These are phyloP conservation scores for Myotis yumanensis DNA, from an alignment of 2,113 vertebrate species.

Conservation along the genomic window DNA sequence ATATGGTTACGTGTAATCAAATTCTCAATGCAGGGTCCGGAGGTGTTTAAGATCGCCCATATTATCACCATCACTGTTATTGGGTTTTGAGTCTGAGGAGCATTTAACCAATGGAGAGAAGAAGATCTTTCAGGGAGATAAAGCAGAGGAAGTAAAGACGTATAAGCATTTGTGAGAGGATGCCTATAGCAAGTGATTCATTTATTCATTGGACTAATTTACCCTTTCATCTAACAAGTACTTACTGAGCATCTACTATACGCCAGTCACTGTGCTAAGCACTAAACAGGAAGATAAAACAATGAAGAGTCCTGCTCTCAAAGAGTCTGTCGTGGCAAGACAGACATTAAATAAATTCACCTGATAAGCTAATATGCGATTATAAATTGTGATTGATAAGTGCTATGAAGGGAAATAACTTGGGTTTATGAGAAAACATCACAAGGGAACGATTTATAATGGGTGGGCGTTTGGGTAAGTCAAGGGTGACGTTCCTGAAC, in stretches of 20 bases:
- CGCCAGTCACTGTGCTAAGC: not conserved
- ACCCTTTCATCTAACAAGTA: not conserved
- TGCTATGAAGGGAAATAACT: not conserved
- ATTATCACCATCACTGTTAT: not conserved
- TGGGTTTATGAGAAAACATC: not conserved
- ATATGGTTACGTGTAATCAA: not conserved
- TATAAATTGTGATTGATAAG: not conserved
- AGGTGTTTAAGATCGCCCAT: not conserved
- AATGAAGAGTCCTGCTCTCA: not conserved
- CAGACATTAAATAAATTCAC: not conserved
- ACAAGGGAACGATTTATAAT: not conserved
- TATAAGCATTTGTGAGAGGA: not conserved
- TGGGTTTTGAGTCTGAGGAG: not conserved
- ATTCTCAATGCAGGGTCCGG: not conserved
- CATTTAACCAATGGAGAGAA: not conserved
- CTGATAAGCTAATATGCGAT: not conserved
- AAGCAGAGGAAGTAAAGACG: not conserved
- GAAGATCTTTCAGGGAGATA: not conserved
- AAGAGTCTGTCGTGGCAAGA: not conserved
- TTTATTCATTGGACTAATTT: not conserved
- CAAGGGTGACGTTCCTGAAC: not conserved
- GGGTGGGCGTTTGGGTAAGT: not conserved
- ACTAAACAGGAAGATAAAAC: not conserved
- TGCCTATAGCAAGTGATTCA: not conserved
- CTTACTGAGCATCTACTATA: constrained; percentile 5